A percentile compares a stretch with the other conserved stretches of the same genome.
Conservation (phyloP, 2,888 invertebrate genomes). For the Bombylius discolor region DNA sequence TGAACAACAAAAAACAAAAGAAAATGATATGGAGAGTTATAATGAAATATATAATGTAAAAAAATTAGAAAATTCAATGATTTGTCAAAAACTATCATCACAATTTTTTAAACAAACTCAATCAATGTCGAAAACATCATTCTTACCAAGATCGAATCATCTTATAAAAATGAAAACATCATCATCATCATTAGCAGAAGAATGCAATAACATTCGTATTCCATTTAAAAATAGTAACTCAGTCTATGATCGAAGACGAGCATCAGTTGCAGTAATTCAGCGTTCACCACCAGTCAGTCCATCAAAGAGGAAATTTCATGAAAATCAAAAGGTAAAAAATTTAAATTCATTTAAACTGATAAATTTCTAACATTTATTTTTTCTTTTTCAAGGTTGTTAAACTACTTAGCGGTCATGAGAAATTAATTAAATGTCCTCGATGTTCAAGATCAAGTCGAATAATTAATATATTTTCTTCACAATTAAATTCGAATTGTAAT, state of each 20-base stretch:
- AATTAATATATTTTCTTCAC: constrained; percentile 1
- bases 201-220: neutral
- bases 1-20: constrained; percentile 7
- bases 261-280: neutral
- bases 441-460: constrained; percentile 14
- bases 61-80: too few relatives aligned
- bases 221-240: constrained; percentile 10
- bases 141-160: too few relatives aligned
- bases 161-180: too few relatives aligned
- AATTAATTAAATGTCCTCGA: constrained; percentile 12
- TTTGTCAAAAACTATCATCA: too few relatives aligned
- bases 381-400: constrained; percentile 9
- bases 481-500: neutral
- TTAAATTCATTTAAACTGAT: neutral
- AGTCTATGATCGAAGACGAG: constrained; percentile 3
- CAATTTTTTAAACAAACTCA: neutral
- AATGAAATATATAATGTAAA: neutral
- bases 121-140: too few relatives aligned
- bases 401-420: constrained; percentile 8
- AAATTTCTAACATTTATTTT: neutral
- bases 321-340: constrained; percentile 14
- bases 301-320: constrained; percentile 14
- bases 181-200: neutral
- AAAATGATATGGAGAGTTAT: constrained; percentile 1
- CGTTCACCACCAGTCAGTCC: constrained; percentile 16